Percentiles rank a stretch among this genome's conserved stretches.
Conservation (phyloP, 2,113 vertebrate genomes). For the Thalassoma bifasciatum region DNA sequence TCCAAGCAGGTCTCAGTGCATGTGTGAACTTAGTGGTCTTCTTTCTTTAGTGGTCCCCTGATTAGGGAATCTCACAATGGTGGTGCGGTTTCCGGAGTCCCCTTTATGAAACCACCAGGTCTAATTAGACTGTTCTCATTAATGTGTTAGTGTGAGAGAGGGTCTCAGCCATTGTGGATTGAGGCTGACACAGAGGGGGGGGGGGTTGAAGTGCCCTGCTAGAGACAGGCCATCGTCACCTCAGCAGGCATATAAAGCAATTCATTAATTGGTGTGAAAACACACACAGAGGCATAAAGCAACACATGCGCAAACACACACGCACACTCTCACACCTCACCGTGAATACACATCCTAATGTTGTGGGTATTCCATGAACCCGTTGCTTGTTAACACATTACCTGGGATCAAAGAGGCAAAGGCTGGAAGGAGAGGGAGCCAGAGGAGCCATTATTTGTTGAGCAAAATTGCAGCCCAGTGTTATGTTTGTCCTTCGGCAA, state of each 20-base stretch:
- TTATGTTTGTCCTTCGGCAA: constrained; percentile 70
- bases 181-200: constrained; percentile 39
- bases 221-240: constrained; percentile 78
- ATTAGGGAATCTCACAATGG: constrained; percentile 63
- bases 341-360: constrained; percentile 64
- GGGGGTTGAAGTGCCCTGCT: constrained; percentile 37
- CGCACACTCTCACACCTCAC: constrained; percentile 49
- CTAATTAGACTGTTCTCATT: constrained; percentile 78
- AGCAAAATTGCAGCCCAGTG: constrained; percentile 67
- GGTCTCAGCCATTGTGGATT: constrained; percentile 37
- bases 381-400: constrained; percentile 80
- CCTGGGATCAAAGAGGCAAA: constrained; percentile 77
- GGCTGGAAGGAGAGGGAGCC: constrained; percentile 45
- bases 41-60: constrained; percentile 53
- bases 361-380: constrained; percentile 69
- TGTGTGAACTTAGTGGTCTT: constrained; percentile 62
- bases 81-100: constrained; percentile 49
- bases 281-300: constrained; percentile 39
- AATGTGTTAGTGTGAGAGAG: constrained; percentile 61
- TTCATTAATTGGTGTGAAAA: constrained; percentile 84
- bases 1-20: constrained; percentile 38
- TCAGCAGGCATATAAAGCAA: constrained; percentile 77
- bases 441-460: constrained; percentile 70
- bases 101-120: constrained; percentile 51
- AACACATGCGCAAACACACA: constrained; percentile 50